These are phyloP conservation scores for Mesopsocus fuscifrons DNA, from an alignment of 2,888 invertebrate genomes.

Conservation along the genomic window DNA sequence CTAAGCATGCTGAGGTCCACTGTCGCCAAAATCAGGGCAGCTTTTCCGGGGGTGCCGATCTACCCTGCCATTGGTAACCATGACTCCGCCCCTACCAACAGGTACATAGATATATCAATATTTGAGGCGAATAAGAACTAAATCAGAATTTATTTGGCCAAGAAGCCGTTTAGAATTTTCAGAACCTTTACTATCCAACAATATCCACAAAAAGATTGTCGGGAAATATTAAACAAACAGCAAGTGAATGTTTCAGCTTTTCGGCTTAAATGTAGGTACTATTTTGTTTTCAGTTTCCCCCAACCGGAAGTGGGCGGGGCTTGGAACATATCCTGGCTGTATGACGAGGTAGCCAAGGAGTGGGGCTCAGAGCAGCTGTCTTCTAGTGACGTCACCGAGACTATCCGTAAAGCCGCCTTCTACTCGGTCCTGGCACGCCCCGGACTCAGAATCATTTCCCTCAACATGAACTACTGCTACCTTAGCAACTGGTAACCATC, in stretches of 20 bases:
- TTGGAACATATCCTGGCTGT: constrained; percentile 8
- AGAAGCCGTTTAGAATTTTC: too few species aligned
- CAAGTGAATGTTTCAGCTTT: too few species aligned
- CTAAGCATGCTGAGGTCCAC: constrained; percentile 1
- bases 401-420: constrained; percentile 7
- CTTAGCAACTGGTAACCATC: constrained; percentile 5
- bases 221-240: too few species aligned
- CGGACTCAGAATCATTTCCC: constrained; percentile 9
- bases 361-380: constrained; percentile 2
- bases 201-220: too few species aligned
- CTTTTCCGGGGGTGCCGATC: constrained; percentile 9
- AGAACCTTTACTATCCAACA: too few species aligned
- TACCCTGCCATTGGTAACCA: constrained; percentile 11
- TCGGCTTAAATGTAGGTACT: too few species aligned
- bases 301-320: constrained; percentile 3
- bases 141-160: too few species aligned
- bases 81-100: constrained; percentile 10
- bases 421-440: constrained; percentile 3
- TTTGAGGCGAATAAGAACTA: background rate
- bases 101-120: background rate
- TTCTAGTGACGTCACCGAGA: background rate
- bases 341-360: constrained; percentile 4
- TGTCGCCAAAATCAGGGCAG: background rate
- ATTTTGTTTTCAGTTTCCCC: constrained; percentile 5
- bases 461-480: constrained; percentile 11